These are phyloP conservation scores for Hypsopygia costalis DNA, from an alignment of 2,888 invertebrate species.

Conservation along the genomic window DNA sequence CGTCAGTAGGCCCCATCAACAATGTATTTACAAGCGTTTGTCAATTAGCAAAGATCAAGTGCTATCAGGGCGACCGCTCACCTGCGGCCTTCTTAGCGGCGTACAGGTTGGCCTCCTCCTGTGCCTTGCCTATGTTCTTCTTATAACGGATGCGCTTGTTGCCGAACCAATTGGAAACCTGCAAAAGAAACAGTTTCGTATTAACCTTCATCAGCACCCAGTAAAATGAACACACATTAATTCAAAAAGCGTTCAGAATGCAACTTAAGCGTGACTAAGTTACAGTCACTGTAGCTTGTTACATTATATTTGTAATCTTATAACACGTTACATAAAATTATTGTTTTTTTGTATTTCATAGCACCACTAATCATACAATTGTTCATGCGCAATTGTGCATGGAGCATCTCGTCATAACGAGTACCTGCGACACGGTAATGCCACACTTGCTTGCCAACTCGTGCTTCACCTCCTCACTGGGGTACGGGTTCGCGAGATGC, in stretches of 20 bases:
- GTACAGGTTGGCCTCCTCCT: slow-evolving; percentile 99
- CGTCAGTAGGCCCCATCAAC: too few species aligned
- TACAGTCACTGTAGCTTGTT: too few species aligned
- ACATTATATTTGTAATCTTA: too few species aligned
- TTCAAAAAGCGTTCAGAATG: not conserved
- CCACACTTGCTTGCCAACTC: slow-evolving; percentile 97
- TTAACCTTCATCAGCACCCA: too few species aligned
- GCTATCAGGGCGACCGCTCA: slow-evolving; percentile 36
- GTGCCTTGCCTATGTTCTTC: slow-evolving; percentile 99
- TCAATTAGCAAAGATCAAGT: too few species aligned
- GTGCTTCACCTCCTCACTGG: slow-evolving; percentile 98
- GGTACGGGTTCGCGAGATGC: slow-evolving; percentile 98
- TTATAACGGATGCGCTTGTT: slow-evolving; percentile 99
- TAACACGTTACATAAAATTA: too few species aligned
- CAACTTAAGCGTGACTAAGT: too few species aligned
- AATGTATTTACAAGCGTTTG: too few species aligned
- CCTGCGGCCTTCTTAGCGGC: slow-evolving; percentile 98
- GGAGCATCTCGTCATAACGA: slow-evolving; percentile 7
- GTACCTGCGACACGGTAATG: slow-evolving; percentile 95
- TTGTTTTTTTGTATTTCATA: too few species aligned
- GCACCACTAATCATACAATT: too few species aligned
- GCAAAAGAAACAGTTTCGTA: slow-evolving; percentile 23
- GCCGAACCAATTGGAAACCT: slow-evolving; percentile 99
- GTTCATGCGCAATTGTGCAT: not conserved
- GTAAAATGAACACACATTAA: not conserved